Evolutionary conservation across 2,797 vertebrate species (phyloP).

Genomic region (Salarias fasciatus): DNA sequence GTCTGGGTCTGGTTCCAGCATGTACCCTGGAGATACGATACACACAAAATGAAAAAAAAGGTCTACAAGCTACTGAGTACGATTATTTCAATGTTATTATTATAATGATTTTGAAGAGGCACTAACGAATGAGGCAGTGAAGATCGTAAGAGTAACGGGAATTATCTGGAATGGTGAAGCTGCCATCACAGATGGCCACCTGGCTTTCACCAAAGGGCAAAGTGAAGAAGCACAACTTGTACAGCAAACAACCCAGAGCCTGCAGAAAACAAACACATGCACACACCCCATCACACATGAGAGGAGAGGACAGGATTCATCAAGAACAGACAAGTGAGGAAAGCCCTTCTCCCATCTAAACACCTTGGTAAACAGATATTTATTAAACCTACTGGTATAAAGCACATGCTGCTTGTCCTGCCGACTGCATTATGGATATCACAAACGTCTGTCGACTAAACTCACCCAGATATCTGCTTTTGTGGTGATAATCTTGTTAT

Average conservation of each 20-base stretch:
- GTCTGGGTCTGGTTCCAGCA: constrained; percentile 97
- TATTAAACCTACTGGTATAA: too few relatives aligned
- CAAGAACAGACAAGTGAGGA: constrained; percentile 13
- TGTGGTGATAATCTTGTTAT: constrained; percentile 95
- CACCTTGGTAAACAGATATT: too few relatives aligned
- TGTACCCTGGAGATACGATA: constrained; percentile 87
- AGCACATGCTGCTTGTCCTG: too few relatives aligned
- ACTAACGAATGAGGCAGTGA: constrained; percentile 99
- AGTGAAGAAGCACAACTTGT: constrained; percentile 99
- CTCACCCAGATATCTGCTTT: constrained; percentile 98
- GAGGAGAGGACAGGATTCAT: constrained; percentile 5
- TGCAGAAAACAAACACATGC: constrained; percentile 61
- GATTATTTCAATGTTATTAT: constrained; percentile 17
- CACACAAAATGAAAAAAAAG: background rate
- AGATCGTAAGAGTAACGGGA: constrained; percentile 97
- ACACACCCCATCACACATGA: constrained; percentile 25
- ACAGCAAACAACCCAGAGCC: constrained; percentile 97
- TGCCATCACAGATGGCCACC: constrained; percentile 99
- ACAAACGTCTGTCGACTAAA: constrained; percentile 33
- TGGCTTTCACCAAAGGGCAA: constrained; percentile 99
- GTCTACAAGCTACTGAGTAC: background rate
- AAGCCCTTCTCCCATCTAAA: background rate
- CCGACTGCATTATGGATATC: too few relatives aligned
- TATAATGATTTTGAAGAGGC: constrained; percentile 24
- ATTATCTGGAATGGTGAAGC: constrained; percentile 98